Percentiles rank a stretch among this genome's conserved stretches.
These are phyloP conservation scores for Ennomos erosarius DNA, from an alignment of 2,888 invertebrate species.

Conservation along the genomic window DNA sequence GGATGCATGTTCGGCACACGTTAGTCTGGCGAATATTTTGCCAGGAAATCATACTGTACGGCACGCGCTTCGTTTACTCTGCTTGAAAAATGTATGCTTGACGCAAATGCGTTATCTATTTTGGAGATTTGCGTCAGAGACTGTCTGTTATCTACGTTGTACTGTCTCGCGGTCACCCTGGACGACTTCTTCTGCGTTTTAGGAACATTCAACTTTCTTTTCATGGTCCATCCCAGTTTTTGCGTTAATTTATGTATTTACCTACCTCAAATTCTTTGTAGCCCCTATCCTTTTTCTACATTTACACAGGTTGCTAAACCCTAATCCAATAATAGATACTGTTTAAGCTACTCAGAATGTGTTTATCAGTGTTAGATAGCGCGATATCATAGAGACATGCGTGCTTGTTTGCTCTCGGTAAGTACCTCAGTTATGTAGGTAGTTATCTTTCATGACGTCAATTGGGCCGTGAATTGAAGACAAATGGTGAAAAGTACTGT, in stretches of 20 bases:
- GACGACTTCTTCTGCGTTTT: conserved; percentile 50
- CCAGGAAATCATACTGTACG: conserved; percentile 75
- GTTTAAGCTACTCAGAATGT: conserved; percentile 40
- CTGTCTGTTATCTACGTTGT: conserved; percentile 74
- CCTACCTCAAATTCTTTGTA: too few relatives aligned
- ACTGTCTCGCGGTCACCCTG: conserved; percentile 76
- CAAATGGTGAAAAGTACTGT: conserved; percentile 46
- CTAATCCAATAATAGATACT: conserved; percentile 15
- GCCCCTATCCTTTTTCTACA: neutral
- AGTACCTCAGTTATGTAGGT: conserved; percentile 42
- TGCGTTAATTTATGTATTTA: neutral
- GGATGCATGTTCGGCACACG: conserved; percentile 64
- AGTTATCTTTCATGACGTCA: conserved; percentile 67
- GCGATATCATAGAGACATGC: conserved; percentile 60
- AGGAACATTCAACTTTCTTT: conserved; percentile 31
- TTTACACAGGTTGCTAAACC: neutral
- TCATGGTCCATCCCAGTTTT: neutral
- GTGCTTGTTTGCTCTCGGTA: conserved; percentile 62
- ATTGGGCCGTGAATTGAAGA: conserved; percentile 57
- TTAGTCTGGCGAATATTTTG: conserved; percentile 70
- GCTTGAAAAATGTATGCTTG: conserved; percentile 82
- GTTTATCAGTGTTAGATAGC: conserved; percentile 58
- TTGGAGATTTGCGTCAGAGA: conserved; percentile 81
- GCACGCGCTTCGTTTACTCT: conserved; percentile 75
- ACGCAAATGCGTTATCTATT: conserved; percentile 85